Conservation (phyloP, 2,797 vertebrate species). For the Echeneis naucrates region DNA sequence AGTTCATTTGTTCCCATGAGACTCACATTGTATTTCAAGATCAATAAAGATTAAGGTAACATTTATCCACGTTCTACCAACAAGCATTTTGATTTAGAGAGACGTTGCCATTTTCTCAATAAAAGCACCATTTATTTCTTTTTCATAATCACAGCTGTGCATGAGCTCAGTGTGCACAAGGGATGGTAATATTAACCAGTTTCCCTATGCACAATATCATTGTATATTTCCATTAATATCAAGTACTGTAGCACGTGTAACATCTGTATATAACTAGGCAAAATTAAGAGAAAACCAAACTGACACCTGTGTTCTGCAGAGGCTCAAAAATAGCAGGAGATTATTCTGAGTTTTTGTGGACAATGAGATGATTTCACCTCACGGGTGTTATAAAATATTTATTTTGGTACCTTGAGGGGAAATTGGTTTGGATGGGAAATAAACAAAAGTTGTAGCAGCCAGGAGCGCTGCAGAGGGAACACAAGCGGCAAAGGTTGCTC, state of each 20-base stretch:
- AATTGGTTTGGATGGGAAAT: conserved; percentile 52
- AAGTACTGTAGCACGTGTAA: conserved; percentile 6
- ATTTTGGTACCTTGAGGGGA: conserved; percentile 52
- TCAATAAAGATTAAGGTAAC: conserved; percentile 45
- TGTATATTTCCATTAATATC: conserved; percentile 14
- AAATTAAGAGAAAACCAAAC: conserved; percentile 25
- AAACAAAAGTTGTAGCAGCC: conserved; percentile 46
- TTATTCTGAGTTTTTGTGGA: conserved; percentile 35
- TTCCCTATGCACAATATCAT: conserved; percentile 4
- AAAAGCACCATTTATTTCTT: not conserved
- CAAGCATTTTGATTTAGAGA: conserved; percentile 11
- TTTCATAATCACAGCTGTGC: conserved; percentile 27
- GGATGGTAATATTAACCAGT: too few species aligned
- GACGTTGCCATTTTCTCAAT: conserved; percentile 3
- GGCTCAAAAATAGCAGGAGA: conserved; percentile 39
- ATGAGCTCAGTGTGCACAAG: conserved; percentile 26
- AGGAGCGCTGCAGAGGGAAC: conserved; percentile 28
- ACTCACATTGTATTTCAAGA: conserved; percentile 30
- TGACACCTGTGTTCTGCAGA: conserved; percentile 21
- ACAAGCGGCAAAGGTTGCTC: conserved; percentile 12
- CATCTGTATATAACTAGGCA: conserved; percentile 25
- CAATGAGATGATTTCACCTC: conserved; percentile 39
- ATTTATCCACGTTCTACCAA: conserved; percentile 17
- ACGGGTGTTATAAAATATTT: conserved; percentile 64
- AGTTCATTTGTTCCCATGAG: conserved; percentile 20